Evolutionary conservation across 2,888 invertebrate species (phyloP).

Genomic region (Diaphora mendica): DNA sequence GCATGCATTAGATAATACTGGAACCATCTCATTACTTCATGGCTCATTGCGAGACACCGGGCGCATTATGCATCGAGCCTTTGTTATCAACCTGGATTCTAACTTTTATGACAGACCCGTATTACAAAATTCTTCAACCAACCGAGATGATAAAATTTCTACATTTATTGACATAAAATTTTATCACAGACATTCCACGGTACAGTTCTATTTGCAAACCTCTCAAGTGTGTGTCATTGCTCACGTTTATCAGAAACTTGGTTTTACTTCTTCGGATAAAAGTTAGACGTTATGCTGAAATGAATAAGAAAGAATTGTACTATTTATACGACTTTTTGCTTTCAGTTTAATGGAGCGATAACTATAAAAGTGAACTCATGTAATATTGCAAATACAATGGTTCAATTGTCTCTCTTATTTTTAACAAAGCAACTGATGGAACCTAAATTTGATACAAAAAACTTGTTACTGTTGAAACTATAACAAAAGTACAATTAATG

Average conservation of each 20-base stretch:
- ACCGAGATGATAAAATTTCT: slow-evolving; percentile 33
- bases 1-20: slow-evolving; percentile 61
- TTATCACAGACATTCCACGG: slow-evolving; percentile 37
- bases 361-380: not conserved
- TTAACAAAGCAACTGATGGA: not conserved
- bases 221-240: slow-evolving; percentile 20
- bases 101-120: slow-evolving; percentile 52
- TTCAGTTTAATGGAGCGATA: not conserved
- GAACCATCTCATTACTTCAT: slow-evolving; percentile 72
- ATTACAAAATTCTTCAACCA: slow-evolving; percentile 41
- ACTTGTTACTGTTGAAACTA: not conserved
- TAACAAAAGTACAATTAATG: not conserved
- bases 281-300: not conserved
- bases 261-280: slow-evolving; percentile 8
- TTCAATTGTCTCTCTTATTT: not conserved
- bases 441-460: not conserved
- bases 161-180: slow-evolving; percentile 45
- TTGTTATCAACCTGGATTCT: slow-evolving; percentile 63
- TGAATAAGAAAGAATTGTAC: not conserved
- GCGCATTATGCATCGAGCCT: slow-evolving; percentile 64
- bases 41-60: slow-evolving; percentile 69
- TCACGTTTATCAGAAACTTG: slow-evolving; percentile 16
- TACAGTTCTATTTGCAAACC: slow-evolving; percentile 32
- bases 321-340: not conserved
- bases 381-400: not conserved